Percentiles rank a stretch among this genome's conserved stretches.
Evolutionary conservation across 2,888 invertebrate genomes (phyloP).

Genomic region (Rambutsinella grinnellia): DNA sequence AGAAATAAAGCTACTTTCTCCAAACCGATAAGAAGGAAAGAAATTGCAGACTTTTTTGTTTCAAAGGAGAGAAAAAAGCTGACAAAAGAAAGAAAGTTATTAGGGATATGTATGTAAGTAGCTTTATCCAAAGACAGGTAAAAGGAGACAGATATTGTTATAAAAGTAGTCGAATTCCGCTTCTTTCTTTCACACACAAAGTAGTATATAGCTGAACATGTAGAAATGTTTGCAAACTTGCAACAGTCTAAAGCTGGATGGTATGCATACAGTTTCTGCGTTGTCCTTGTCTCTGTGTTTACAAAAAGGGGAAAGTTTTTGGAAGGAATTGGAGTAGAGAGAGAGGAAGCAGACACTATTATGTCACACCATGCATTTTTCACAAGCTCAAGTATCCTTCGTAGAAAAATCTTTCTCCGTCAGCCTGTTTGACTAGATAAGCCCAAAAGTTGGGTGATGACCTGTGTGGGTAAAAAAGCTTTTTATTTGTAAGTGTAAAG

Average conservation of each 20-base stretch:
- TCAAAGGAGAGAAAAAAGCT: conserved; percentile 11
- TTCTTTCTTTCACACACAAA: neutral
- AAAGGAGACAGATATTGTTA: neutral
- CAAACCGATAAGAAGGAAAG: neutral
- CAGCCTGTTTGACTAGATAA: too few species aligned
- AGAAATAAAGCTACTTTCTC: conserved; percentile 32
- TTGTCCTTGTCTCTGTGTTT: neutral
- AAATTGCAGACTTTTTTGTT: neutral
- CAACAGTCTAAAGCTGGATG: neutral
- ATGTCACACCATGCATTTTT: conserved; percentile 44
- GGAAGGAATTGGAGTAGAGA: neutral
- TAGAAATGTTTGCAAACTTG: conserved; percentile 37
- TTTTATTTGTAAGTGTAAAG: too few species aligned
- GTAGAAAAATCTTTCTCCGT: too few species aligned
- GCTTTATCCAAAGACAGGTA: neutral
- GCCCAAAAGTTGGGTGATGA: too few species aligned
- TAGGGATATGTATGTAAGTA: conserved; percentile 16
- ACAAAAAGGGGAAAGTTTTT: too few species aligned
- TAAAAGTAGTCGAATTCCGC: too few species aligned
- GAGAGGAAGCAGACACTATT: conserved; percentile 25
- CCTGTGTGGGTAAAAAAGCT: too few species aligned
- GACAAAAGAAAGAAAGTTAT: conserved; percentile 19
- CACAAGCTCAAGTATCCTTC: conserved; percentile 19
- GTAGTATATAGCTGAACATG: conserved; percentile 15
- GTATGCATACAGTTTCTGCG: neutral